Base-by-base conservation (phyloP, 2,113 vertebrate species). In the Oreochromis aureus region DNA sequence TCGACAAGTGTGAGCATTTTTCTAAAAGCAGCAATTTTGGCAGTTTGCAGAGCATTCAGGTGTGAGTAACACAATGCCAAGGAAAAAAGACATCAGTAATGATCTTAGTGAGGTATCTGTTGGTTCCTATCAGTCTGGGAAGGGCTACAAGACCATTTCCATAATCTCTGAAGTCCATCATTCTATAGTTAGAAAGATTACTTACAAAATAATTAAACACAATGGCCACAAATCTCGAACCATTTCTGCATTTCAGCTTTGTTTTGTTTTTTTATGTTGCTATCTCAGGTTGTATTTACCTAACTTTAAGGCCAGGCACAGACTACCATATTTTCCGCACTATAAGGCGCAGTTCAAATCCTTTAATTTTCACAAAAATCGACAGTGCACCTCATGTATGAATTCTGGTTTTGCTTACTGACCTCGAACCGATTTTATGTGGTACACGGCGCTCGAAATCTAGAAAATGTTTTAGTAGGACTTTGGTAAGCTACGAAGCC, bases 241-340 rank as follows among this genome's bases (percentile, higher is more conserved):
- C 30, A 61, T 61, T 34, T 66, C 32, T 66, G 18, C 61, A 66
- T 66, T 66, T 36, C 18, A 12, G 32, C 6, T 66, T n/a, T 19
- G 18, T n/a, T 0, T 34, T 0, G 12, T 5, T 58, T 6, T 1
- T 34, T 34, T 61, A 6, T 27, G 10, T 10, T 39, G 48, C 7
- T 1, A 71, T 24, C 66, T 44, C 63, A 44, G 66, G n/a, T 66
- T 22, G 61, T n/a, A 39, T 22, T 66, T 12, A 66, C 1, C 2
- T 11, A 39, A n/a, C 1, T 66, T 66, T 66, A 66, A 39, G 10
- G n/a, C 0, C 3, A 6, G 61, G 34, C 4, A 66, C 1, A n/a
- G 19, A 22, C 61, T 12, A 66, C 22, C 0, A 2, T 56, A 56
- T 56, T 27, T 56, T 56, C 6, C 22, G 24, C 22, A 56, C 54